These are phyloP conservation scores for Dipus sagitta DNA, from an alignment of 2,797 vertebrate species.

Conservation along the genomic window DNA sequence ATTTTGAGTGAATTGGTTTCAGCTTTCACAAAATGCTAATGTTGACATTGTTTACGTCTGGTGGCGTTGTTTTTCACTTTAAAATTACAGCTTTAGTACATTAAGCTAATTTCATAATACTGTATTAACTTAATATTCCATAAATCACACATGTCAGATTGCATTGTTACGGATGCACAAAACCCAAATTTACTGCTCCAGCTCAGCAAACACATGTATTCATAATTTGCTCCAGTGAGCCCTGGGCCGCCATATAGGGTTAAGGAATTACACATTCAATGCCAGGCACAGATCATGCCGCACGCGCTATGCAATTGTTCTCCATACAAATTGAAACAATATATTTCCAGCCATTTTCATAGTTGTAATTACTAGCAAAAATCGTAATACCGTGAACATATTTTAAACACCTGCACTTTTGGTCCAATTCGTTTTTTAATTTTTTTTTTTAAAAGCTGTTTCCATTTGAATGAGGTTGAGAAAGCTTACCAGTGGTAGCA, in stretches of 20 bases:
- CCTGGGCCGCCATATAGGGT: constrained; percentile 84
- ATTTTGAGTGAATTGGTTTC: constrained; percentile 86
- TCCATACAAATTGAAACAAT: constrained; percentile 88
- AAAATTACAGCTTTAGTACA: constrained; percentile 89
- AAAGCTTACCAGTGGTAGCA: constrained; percentile 65
- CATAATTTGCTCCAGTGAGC: constrained; percentile 86
- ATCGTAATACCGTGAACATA: constrained; percentile 82
- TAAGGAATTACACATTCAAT: constrained; percentile 87
- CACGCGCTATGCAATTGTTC: constrained; percentile 81
- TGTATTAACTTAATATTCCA: constrained; percentile 89
- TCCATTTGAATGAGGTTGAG: constrained; percentile 73
- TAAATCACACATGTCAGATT: constrained; percentile 89
- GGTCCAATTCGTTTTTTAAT: constrained; percentile 79
- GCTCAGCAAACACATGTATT: constrained; percentile 87
- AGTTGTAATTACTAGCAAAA: constrained; percentile 87
- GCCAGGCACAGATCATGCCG: constrained; percentile 83
- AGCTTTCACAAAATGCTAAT: constrained; percentile 87
- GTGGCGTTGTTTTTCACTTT: constrained; percentile 84
- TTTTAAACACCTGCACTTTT: constrained; percentile 86
- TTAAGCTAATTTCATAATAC: constrained; percentile 90
- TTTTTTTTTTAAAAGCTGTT: constrained; percentile 80
- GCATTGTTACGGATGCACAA: constrained; percentile 85
- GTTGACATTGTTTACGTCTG: constrained; percentile 86
- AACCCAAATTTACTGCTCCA: constrained; percentile 87
- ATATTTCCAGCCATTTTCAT: constrained; percentile 85